Conservation (phyloP, 2,888 invertebrate genomes). For the Epistrophella euchroma region DNA sequence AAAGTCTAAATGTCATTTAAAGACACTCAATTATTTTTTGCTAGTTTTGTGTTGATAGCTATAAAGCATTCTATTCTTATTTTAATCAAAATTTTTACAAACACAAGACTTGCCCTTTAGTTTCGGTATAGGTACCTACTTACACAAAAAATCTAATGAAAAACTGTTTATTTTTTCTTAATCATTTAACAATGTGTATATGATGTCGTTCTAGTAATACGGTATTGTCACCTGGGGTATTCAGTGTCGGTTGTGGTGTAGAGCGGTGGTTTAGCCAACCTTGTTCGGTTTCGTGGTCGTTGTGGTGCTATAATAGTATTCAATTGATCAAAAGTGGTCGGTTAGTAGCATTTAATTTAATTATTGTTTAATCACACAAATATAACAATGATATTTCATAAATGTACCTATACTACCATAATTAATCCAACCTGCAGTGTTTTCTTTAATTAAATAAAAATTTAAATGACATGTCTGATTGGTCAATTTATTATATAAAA, state of each 20-base stretch:
- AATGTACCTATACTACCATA: neutral
- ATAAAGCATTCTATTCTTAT: too few relatives aligned
- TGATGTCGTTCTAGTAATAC: constrained; percentile 34
- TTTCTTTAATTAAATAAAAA: neutral
- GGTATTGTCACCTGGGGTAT: constrained; percentile 59
- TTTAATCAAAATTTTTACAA: neutral
- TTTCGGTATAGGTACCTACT: neutral
- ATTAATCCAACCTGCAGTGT: neutral
- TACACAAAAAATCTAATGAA: neutral
- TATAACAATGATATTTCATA: constrained; percentile 52
- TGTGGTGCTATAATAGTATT: constrained; percentile 38
- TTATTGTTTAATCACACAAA: constrained; percentile 57
- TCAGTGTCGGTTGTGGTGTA: constrained; percentile 43
- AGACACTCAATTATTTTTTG: too few relatives aligned
- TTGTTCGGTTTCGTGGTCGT: constrained; percentile 60
- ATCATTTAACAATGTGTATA: constrained; percentile 49
- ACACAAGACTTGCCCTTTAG: neutral
- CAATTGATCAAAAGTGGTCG: constrained; percentile 57
- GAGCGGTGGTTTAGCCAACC: constrained; percentile 43
- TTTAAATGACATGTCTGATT: constrained; percentile 2
- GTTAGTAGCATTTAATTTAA: constrained; percentile 57
- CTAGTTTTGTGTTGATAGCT: neutral
- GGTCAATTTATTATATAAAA: neutral
- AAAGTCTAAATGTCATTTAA: too few relatives aligned
- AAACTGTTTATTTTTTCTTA: constrained; percentile 15